Base-by-base conservation (phyloP, 2,113 vertebrate genomes). In the Eclectus roratus region DNA sequence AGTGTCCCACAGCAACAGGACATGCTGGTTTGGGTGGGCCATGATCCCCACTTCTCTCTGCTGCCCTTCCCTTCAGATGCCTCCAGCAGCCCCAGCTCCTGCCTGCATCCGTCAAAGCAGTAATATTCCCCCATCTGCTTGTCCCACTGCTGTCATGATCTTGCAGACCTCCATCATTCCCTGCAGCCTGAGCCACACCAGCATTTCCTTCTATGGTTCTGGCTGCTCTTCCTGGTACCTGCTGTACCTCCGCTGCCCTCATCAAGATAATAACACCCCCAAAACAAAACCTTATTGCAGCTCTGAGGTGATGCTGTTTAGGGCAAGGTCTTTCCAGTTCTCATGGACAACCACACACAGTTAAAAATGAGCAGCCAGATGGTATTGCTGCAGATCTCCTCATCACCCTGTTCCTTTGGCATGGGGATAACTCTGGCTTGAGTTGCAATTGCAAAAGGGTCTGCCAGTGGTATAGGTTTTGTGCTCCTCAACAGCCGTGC, bases 91-190 rank as follows among this genome's bases (percentile, higher is more conserved):
- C 37, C 27, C 43, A 88, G n/a, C 52, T 84, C 73, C 61, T 46
- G 15, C 10, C 11, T 47, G 18, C 21, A 17, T 28, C 37, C 17
- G 2, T 13, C 1, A 1, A 58, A 39, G 44, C 47, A 70, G 29
- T 25, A 84, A 16, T 10, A 13, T 37, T 50, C 25, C 25, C 19
- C 52, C 11, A 1, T 12, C 50, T 1, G 0, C 19, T 83, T 64
- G 37, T 37, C 66, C n/a, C 0, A 1, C 18, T n/a, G 18, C 39
- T 2, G 0, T 33, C 2, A 1, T 0, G 1, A 10, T 63, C 72
- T 50, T 71, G 25, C 53, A 85, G 21, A 27, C 16, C 47, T 72
- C 21, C 37, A 18, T 20, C 33, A 33, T 4, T 13, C n/a, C 13
- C 27, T 73, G 55, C 55, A 86, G 23, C 20, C 25, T 25, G 66